phyloP scores from a whole-genome alignment of 30 jellyfish, hydroid and myxozoan species.

The Hydractinia symbiolongicarpus region DNA sequence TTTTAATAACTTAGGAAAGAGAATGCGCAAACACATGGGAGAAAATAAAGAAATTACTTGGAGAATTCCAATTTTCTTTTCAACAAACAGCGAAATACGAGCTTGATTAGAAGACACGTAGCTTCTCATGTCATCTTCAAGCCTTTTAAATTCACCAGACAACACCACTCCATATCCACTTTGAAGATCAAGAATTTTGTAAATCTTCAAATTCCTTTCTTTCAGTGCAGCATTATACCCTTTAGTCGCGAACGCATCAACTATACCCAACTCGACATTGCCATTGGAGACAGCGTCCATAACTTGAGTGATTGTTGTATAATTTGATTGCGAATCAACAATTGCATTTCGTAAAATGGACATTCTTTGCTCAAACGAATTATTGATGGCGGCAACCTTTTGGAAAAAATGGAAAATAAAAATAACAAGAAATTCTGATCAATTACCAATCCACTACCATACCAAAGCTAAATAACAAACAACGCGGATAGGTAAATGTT shows the following conservation, averaged over 20 bases:
- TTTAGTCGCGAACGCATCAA: conserved; percentile 1
- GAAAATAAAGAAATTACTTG: background rate
- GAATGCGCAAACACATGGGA: too few species aligned
- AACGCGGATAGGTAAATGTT: too few species aligned
- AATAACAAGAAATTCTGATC: too few species aligned
- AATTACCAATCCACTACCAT: too few species aligned
- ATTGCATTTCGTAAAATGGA: conserved; percentile 11
- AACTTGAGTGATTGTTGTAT: conserved; percentile 2
- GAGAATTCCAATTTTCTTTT: background rate
- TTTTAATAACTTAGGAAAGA: too few species aligned
- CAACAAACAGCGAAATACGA: background rate
- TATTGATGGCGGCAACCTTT: conserved; percentile 3
- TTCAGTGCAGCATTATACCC: conserved; percentile 4
- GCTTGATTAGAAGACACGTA: background rate
- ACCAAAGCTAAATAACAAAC: too few species aligned
- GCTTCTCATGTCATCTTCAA: conserved; percentile 1
- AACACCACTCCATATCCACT: conserved; percentile 10
- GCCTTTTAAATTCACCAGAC: conserved; percentile 10
- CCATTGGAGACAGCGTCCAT: conserved; percentile 14
- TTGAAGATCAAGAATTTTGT: background rate
- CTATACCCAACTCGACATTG: conserved; percentile 16
- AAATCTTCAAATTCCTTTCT: background rate
- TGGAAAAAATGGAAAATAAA: background rate
- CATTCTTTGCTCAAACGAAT: conserved; percentile 5
- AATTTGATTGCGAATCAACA: conserved; percentile 4